A percentile compares a stretch with the other conserved stretches of the same genome.
phyloP scores from a whole-genome alignment of 1,140 invertebrate genomes.

The Megathymus violae region DNA sequence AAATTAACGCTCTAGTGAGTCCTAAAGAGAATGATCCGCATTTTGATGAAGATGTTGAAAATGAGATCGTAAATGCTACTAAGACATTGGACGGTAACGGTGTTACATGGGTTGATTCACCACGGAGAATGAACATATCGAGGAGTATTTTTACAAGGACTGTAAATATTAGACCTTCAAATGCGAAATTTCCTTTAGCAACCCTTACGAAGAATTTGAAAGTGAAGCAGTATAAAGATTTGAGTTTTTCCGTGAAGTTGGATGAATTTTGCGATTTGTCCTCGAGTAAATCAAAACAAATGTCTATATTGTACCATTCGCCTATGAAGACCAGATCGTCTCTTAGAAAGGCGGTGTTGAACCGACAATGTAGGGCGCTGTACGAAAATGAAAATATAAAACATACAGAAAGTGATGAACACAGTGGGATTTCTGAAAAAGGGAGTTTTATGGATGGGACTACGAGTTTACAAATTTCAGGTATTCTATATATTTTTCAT shows the following conservation, averaged over 20 bases:
- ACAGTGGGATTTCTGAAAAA: slow-evolving; percentile 38
- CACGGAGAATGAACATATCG: slow-evolving; percentile 54
- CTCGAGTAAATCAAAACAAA: slow-evolving; percentile 37
- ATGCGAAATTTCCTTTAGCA: slow-evolving; percentile 56
- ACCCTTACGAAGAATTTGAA: slow-evolving; percentile 61
- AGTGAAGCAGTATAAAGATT: slow-evolving; percentile 50
- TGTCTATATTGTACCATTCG: slow-evolving; percentile 63
- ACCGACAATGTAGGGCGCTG: slow-evolving; percentile 40
- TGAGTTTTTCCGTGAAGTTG: slow-evolving; percentile 69
- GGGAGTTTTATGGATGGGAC: slow-evolving; percentile 58
- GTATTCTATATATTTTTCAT: slow-evolving; percentile 47
- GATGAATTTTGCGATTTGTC: slow-evolving; percentile 61
- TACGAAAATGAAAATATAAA: slow-evolving; percentile 2
- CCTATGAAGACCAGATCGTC: slow-evolving; percentile 59
- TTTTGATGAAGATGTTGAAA: slow-evolving; percentile 52
- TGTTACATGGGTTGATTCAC: slow-evolving; percentile 49
- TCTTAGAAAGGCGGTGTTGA: slow-evolving; percentile 61
- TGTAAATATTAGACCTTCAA: slow-evolving; percentile 51
- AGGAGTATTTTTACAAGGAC: slow-evolving; percentile 67
- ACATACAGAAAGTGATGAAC: slow-evolving; percentile 17
- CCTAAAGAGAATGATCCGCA: slow-evolving; percentile 65
- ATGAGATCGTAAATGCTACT: slow-evolving; percentile 54
- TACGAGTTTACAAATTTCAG: slow-evolving; percentile 76
- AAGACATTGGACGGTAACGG: slow-evolving; percentile 56
- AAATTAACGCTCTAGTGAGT: slow-evolving; percentile 57